Percentiles rank a stretch among this genome's conserved stretches.
Conservation (phyloP, 2,888 invertebrate species). For the Cloeon dipterum region DNA sequence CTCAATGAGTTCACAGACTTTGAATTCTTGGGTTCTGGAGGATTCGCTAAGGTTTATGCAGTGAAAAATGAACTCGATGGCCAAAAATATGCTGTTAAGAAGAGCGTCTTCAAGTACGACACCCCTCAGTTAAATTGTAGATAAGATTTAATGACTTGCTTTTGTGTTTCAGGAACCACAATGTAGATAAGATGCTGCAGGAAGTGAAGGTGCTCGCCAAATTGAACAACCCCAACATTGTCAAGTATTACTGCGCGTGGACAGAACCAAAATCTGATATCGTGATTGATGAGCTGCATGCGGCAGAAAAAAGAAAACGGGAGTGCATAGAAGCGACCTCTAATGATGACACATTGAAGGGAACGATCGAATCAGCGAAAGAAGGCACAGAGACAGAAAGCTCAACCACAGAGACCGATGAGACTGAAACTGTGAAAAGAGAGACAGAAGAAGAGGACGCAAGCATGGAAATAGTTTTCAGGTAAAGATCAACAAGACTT, state of each 20-base stretch:
- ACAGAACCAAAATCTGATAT: slow-evolving; percentile 25
- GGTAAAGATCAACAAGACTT: too few relatives aligned
- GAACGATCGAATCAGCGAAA: too few relatives aligned
- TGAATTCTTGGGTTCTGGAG: slow-evolving; percentile 43
- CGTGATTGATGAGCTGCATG: too few relatives aligned
- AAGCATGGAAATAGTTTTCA: too few relatives aligned
- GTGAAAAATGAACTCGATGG: slow-evolving; percentile 53
- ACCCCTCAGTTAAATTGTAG: background rate
- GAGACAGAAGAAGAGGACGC: too few relatives aligned
- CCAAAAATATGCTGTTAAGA: slow-evolving; percentile 57
- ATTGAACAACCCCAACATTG: slow-evolving; percentile 55
- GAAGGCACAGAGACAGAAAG: too few relatives aligned
- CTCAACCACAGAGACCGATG: too few relatives aligned
- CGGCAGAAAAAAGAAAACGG: too few relatives aligned
- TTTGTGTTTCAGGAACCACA: slow-evolving; percentile 26
- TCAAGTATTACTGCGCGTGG: slow-evolving; percentile 68
- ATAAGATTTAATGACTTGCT: background rate
- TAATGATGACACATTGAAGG: too few relatives aligned
- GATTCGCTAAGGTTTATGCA: slow-evolving; percentile 54
- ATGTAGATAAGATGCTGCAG: slow-evolving; percentile 25
- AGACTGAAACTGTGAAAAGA: too few relatives aligned
- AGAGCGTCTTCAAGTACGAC: slow-evolving; percentile 23
- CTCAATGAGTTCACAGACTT: too few relatives aligned
- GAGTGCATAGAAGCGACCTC: too few relatives aligned
- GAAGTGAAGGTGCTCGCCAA: slow-evolving; percentile 64